phyloP scores from a whole-genome alignment of 2,888 invertebrate species.

The Lasioglossum oenotherae region DNA sequence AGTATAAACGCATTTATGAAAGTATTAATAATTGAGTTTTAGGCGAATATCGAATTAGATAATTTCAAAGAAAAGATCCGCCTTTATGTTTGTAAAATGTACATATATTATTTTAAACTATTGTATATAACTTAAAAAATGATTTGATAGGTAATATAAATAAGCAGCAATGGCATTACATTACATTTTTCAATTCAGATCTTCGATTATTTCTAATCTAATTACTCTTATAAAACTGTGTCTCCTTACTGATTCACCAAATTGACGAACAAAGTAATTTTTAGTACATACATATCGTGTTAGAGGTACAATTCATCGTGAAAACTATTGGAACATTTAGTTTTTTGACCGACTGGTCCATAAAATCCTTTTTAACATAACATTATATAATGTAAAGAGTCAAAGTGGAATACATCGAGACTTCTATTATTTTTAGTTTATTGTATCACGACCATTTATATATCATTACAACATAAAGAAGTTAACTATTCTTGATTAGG shows the following conservation, averaged over 20 bases:
- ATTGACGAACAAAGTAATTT: constrained; percentile 75
- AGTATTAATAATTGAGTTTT: constrained; percentile 33
- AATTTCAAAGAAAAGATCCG: constrained; percentile 22
- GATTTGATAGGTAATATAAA: constrained; percentile 38
- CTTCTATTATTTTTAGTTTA: constrained; percentile 45
- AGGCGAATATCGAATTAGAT: constrained; percentile 13
- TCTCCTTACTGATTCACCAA: constrained; percentile 60
- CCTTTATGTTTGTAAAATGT: constrained; percentile 55
- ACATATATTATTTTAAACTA: constrained; percentile 48
- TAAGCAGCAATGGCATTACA: constrained; percentile 22
- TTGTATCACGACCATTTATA: constrained; percentile 48
- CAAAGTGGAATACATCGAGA: constrained; percentile 42
- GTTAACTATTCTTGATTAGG: constrained; percentile 57
- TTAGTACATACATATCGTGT: constrained; percentile 80
- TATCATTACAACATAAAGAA: constrained; percentile 42
- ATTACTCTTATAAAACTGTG: constrained; percentile 61
- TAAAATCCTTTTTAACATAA: constrained; percentile 32
- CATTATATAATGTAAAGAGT: constrained; percentile 19
- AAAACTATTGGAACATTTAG: constrained; percentile 52
- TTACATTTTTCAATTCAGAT: constrained; percentile 48
- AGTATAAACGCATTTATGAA: constrained; percentile 5
- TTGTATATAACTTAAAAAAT: constrained; percentile 42
- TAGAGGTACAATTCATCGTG: constrained; percentile 74
- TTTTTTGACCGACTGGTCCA: constrained; percentile 47
- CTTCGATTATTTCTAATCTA: constrained; percentile 58